A percentile compares a stretch with the other conserved stretches of the same genome.
Evolutionary conservation across 1,140 invertebrate species (phyloP).

Genomic region (Ips typographus): DNA sequence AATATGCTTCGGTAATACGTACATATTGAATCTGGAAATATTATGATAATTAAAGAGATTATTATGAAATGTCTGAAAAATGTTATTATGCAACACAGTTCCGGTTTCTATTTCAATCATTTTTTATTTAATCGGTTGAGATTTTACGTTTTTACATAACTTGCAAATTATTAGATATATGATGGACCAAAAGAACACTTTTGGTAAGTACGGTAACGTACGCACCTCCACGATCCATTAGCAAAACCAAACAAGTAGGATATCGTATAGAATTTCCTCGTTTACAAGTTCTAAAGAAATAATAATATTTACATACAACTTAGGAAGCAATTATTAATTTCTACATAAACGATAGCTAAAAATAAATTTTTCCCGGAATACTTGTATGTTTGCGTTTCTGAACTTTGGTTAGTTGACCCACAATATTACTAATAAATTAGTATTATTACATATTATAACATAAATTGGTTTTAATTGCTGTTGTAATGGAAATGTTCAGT

Average conservation of each 20-base stretch:
- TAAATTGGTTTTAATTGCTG: background rate
- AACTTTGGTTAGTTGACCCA: background rate
- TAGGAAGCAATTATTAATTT: background rate
- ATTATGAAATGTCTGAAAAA: too few species aligned
- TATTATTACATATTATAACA: background rate
- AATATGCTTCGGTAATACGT: background rate
- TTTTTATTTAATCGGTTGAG: background rate
- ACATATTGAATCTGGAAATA: too few species aligned
- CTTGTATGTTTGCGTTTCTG: background rate
- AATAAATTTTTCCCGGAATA: background rate
- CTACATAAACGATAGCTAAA: background rate
- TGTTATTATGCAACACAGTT: too few species aligned
- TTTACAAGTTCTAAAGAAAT: background rate
- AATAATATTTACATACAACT: slow-evolving; percentile 5
- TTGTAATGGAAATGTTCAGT: background rate
- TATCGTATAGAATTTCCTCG: background rate
- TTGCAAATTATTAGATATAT: background rate
- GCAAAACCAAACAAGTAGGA: background rate
- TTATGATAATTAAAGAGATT: too few species aligned
- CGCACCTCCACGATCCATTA: background rate
- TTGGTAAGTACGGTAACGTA: background rate
- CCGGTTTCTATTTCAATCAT: background rate
- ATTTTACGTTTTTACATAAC: background rate
- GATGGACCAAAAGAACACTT: background rate
- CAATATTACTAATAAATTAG: background rate